phyloP scores from a whole-genome alignment of 2,113 vertebrate species.

The Isurus oxyrinchus region DNA sequence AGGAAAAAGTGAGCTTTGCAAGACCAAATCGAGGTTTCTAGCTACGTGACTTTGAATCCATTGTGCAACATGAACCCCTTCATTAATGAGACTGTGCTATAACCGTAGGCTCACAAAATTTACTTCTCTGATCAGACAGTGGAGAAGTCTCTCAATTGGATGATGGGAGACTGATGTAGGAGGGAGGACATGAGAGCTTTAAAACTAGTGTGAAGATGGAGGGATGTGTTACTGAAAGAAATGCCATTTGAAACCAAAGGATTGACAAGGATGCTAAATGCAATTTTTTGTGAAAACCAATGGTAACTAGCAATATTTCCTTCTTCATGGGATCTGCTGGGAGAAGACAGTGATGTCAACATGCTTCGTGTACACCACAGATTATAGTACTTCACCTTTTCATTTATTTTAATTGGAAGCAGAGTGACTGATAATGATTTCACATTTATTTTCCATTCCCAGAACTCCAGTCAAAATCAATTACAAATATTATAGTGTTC shows the following conservation, averaged over 20 bases:
- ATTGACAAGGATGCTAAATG: too few species aligned
- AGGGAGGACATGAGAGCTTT: not conserved
- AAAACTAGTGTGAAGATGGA: not conserved
- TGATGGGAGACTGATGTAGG: not conserved
- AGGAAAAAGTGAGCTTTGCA: not conserved
- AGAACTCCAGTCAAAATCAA: not conserved
- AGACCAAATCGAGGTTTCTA: not conserved
- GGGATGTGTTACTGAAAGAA: not conserved
- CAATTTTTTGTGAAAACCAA: not conserved
- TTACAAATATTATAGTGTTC: not conserved
- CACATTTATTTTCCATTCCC: not conserved
- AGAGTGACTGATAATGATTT: not conserved
- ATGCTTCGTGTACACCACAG: not conserved
- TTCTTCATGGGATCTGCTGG: not conserved
- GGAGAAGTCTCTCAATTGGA: not conserved
- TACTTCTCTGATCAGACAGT: not conserved
- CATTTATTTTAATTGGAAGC: conserved; percentile 5
- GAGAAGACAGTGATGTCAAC: not conserved
- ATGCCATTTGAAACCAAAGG: too few species aligned
- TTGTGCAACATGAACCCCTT: not conserved
- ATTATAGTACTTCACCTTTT: not conserved
- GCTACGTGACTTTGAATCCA: not conserved
- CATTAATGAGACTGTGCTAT: not conserved
- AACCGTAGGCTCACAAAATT: not conserved
- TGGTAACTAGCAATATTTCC: not conserved